phyloP scores from a whole-genome alignment of 2,888 invertebrate genomes.

The Drosophila paranaensis region DNA sequence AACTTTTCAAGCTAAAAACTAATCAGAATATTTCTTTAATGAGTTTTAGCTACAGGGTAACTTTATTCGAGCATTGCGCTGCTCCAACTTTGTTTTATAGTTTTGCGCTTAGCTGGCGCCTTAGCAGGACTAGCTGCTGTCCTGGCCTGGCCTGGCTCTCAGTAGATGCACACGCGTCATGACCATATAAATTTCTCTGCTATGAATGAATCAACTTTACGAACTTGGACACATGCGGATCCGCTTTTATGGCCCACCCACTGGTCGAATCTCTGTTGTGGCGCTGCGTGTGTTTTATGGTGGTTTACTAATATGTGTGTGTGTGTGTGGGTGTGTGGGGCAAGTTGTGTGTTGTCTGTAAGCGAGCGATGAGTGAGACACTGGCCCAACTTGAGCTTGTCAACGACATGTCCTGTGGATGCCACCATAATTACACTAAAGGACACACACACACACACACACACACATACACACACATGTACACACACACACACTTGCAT shows the following conservation, averaged over 20 bases:
- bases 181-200: conserved; percentile 73
- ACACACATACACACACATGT: neutral
- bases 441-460: conserved; percentile 33
- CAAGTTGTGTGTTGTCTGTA: conserved; percentile 60
- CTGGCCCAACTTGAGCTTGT: conserved; percentile 72
- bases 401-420: conserved; percentile 66
- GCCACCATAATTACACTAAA: conserved; percentile 74
- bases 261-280: conserved; percentile 29
- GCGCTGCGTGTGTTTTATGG: conserved; percentile 49
- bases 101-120: conserved; percentile 5
- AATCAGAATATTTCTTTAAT: neutral
- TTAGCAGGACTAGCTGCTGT: neutral
- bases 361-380: conserved; percentile 46
- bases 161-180: conserved; percentile 52
- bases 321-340: conserved; percentile 37
- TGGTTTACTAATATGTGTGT: conserved; percentile 21
- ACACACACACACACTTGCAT: neutral
- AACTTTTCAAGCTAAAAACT: neutral
- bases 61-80: neutral
- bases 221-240: conserved; percentile 71
- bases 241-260: conserved; percentile 70
- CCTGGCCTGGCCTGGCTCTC: neutral
- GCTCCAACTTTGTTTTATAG: conserved; percentile 1
- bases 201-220: conserved; percentile 79
- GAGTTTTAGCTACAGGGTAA: neutral